phyloP scores from a whole-genome alignment of 2,888 invertebrate genomes.

The Epistrophe eligans region DNA sequence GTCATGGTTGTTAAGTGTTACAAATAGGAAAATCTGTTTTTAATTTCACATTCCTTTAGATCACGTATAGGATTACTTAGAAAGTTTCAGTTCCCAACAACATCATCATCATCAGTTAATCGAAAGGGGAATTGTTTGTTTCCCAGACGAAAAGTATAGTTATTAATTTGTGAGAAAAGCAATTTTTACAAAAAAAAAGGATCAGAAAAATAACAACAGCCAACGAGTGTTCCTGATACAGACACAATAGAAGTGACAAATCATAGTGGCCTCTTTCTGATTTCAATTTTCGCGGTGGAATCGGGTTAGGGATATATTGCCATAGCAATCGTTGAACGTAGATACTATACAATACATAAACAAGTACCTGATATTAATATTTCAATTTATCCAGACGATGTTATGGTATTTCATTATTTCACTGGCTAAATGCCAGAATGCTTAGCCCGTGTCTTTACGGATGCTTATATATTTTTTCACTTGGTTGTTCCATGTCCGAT shows the following conservation, averaged over 20 bases:
- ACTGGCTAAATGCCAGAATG: constrained; percentile 61
- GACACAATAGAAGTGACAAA: constrained; percentile 60
- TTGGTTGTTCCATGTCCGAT: constrained; percentile 29
- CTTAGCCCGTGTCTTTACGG: constrained; percentile 41
- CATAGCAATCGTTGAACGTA: constrained; percentile 30
- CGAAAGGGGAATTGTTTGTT: constrained; percentile 29
- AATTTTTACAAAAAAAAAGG: constrained; percentile 34
- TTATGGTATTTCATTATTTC: constrained; percentile 68
- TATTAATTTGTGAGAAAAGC: constrained; percentile 58
- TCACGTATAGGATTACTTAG: not conserved
- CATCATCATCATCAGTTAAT: constrained; percentile 30
- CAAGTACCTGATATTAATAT: constrained; percentile 64
- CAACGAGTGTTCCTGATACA: constrained; percentile 26
- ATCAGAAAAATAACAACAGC: not conserved
- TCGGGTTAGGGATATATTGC: constrained; percentile 37
- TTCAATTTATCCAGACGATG: constrained; percentile 69
- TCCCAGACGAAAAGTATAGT: constrained; percentile 45
- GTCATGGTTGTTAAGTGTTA: constrained; percentile 37
- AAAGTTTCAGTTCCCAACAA: constrained; percentile 3
- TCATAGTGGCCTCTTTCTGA: constrained; percentile 41
- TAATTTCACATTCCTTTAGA: constrained; percentile 35
- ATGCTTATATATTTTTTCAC: constrained; percentile 28
- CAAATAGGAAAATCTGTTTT: constrained; percentile 42
- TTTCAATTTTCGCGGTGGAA: constrained; percentile 36
- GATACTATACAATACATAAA: constrained; percentile 21